Evolutionary conservation across 1,140 invertebrate species (phyloP).

Genomic region (Meloidogyne exigua): DNA sequence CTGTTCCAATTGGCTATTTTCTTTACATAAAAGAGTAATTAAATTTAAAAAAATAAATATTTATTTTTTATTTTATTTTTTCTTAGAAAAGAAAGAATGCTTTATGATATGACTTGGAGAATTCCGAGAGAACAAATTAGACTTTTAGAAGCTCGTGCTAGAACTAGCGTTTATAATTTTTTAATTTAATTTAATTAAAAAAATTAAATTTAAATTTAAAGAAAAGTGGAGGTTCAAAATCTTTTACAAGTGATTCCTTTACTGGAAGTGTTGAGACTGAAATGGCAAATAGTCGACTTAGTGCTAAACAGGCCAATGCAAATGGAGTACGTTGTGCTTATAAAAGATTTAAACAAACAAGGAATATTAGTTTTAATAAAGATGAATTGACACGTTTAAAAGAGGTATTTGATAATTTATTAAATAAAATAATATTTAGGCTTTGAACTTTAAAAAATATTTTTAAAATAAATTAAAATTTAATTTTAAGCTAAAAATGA

Average conservation of each 20-base stretch:
- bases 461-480: too few relatives aligned
- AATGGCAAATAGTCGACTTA: slow-evolving; percentile 47
- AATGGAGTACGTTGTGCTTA: slow-evolving; percentile 58
- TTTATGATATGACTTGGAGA: slow-evolving; percentile 63
- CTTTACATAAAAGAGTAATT: slow-evolving; percentile 63
- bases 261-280: slow-evolving; percentile 37
- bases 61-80: neutral
- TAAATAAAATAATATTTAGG: too few relatives aligned
- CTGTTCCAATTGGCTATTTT: slow-evolving; percentile 57
- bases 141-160: slow-evolving; percentile 36
- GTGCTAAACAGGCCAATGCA: slow-evolving; percentile 50
- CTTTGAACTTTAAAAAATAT: too few relatives aligned
- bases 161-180: neutral
- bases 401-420: slow-evolving; percentile 46
- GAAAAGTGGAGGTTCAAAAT: slow-evolving; percentile 6
- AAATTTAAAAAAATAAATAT: neutral
- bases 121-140: slow-evolving; percentile 57
- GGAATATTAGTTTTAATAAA: slow-evolving; percentile 62
- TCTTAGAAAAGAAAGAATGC: slow-evolving; percentile 59
- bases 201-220: too few relatives aligned
- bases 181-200: neutral
- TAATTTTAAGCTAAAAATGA: slow-evolving; percentile 57
- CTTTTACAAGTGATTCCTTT: slow-evolving; percentile 42
- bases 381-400: slow-evolving; percentile 53
- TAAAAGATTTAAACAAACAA: slow-evolving; percentile 55